Conservation (phyloP, 2,888 invertebrate genomes). For the Lithophane semibrunnea region DNA sequence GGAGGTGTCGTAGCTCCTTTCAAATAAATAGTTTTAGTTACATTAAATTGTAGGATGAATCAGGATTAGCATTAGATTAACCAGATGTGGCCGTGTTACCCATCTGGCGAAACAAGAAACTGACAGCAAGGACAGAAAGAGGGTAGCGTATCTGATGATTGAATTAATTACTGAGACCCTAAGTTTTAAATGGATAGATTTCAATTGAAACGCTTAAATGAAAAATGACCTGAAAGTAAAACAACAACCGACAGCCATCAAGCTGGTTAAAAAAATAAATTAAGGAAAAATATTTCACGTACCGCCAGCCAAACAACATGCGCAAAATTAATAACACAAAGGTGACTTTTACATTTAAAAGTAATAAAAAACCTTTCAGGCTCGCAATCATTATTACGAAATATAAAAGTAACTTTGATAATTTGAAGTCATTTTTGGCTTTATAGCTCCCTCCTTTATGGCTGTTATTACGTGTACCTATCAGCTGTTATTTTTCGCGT, state of each 20-base stretch:
- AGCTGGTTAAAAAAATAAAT: neutral
- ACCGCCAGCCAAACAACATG: slow-evolving; percentile 21
- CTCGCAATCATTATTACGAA: slow-evolving; percentile 59
- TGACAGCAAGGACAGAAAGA: slow-evolving; percentile 17
- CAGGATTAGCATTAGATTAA: slow-evolving; percentile 25
- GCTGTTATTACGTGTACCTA: slow-evolving; percentile 73
- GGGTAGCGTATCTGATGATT: slow-evolving; percentile 23
- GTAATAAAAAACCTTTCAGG: slow-evolving; percentile 64
- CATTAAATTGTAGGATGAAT: slow-evolving; percentile 13
- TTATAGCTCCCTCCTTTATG: slow-evolving; percentile 71
- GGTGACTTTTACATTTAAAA: slow-evolving; percentile 55
- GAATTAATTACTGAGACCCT: slow-evolving; percentile 24
- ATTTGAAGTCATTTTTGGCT: slow-evolving; percentile 71
- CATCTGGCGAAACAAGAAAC: slow-evolving; percentile 57
- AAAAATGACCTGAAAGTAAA: slow-evolving; percentile 1
- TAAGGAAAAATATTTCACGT: neutral
- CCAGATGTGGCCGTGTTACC: slow-evolving; percentile 26
- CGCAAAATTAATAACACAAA: slow-evolving; percentile 56
- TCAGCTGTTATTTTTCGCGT: slow-evolving; percentile 80
- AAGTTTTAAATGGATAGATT: neutral
- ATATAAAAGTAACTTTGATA: slow-evolving; percentile 62
- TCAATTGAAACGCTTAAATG: neutral
- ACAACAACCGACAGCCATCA: neutral
- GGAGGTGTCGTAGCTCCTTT: neutral
- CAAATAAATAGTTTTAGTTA: slow-evolving; percentile 25